phyloP scores from a whole-genome alignment of 2,113 vertebrate genomes.

The Orthonyx spaldingii region DNA sequence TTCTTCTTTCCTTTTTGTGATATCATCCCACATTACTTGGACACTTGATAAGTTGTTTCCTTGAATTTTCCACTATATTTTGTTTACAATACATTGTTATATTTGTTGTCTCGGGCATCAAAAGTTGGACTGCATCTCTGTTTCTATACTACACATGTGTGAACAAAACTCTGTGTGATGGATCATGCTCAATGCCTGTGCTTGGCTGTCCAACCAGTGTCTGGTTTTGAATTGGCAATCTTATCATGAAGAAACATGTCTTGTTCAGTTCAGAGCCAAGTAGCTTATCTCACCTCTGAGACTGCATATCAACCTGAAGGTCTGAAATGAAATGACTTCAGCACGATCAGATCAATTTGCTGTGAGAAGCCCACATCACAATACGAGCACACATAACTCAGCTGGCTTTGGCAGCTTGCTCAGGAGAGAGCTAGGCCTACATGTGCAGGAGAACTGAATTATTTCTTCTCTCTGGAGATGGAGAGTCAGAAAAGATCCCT shows the following conservation, averaged over 20 bases:
- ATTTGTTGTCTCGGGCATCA: not conserved
- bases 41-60: not conserved
- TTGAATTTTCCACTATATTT: not conserved
- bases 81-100: not conserved
- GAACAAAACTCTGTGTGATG: not conserved
- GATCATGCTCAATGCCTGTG: not conserved
- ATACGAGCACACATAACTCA: conserved; percentile 42
- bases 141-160: not conserved
- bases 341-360: conserved; percentile 57
- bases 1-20: not conserved
- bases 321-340: conserved; percentile 53
- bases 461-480: conserved; percentile 36
- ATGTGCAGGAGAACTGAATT: conserved; percentile 39
- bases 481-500: conserved; percentile 27
- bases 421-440: conserved; percentile 14
- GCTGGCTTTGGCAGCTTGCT: conserved; percentile 40
- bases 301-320: conserved; percentile 48
- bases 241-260: conserved; percentile 61
- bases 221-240: conserved; percentile 40
- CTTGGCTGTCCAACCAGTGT: not conserved
- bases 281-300: conserved; percentile 63
- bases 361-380: conserved; percentile 39
- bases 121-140: not conserved
- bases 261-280: conserved; percentile 40
- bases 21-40: not conserved